A percentile compares a stretch with the other conserved stretches of the same genome.
phyloP scores from a whole-genome alignment of 2,113 vertebrate genomes.

The Arvicanthis niloticus region DNA sequence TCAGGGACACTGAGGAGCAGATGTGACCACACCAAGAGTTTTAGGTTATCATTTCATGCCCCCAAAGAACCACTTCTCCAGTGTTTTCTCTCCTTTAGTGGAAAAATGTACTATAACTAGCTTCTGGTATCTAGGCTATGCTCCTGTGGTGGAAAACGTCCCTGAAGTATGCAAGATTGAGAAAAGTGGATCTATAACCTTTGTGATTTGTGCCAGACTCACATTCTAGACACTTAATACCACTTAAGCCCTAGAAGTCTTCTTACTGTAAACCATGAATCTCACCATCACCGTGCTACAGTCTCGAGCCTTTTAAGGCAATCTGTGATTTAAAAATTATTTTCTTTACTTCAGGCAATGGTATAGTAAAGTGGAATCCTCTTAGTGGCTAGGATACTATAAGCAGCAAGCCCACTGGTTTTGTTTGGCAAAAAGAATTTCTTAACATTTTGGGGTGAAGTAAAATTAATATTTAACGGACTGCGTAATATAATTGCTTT shows the following conservation, averaged over 20 bases:
- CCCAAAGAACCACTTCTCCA: neutral
- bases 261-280: constrained; percentile 32
- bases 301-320: constrained; percentile 69
- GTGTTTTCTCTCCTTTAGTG: neutral
- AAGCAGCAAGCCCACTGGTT: constrained; percentile 35
- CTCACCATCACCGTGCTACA: neutral
- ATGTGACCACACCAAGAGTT: neutral
- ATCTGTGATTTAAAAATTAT: constrained; percentile 47
- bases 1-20: neutral
- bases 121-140: neutral
- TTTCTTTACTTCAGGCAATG: constrained; percentile 22
- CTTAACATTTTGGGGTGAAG: neutral
- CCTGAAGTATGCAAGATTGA: constrained; percentile 12
- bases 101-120: neutral
- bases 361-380: constrained; percentile 49
- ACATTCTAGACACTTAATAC: constrained; percentile 40
- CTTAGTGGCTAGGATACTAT: constrained; percentile 18
- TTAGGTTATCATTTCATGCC: neutral
- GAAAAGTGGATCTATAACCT: constrained; percentile 14
- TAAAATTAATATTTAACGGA: constrained; percentile 28
- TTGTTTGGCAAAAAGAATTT: constrained; percentile 9
- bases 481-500: neutral
- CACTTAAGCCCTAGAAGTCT: neutral
- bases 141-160: constrained; percentile 22
- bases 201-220: constrained; percentile 13